phyloP scores from a whole-genome alignment of 2,888 invertebrate species.

The Latrodectus elegans region DNA sequence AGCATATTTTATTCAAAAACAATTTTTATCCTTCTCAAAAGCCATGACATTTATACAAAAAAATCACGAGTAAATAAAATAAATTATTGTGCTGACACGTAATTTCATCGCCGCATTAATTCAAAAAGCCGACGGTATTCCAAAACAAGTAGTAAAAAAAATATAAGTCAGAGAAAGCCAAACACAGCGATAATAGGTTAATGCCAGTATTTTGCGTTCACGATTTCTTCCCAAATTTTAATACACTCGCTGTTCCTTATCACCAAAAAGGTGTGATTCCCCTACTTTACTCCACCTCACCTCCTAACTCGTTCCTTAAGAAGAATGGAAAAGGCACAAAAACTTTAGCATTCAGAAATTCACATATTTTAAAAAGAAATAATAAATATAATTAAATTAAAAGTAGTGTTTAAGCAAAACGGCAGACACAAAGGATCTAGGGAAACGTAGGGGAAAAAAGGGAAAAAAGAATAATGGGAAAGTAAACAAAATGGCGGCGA shows the following conservation, averaged over 20 bases:
- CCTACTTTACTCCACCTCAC: too few species aligned
- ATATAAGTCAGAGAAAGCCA: not conserved
- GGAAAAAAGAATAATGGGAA: slow-evolving; percentile 6
- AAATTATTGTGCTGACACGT: not conserved
- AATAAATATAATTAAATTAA: not conserved
- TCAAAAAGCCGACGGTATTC: not conserved
- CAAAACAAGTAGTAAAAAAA: not conserved
- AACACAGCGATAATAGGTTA: not conserved
- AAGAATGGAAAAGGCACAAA: not conserved
- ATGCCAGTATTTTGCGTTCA: not conserved
- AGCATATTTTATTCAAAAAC: too few species aligned
- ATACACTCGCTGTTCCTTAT: not conserved
- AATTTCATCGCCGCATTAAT: not conserved
- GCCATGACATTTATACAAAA: too few species aligned
- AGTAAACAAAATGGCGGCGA: slow-evolving; percentile 9
- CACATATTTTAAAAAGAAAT: not conserved
- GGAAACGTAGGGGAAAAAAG: slow-evolving; percentile 1
- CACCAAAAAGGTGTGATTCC: not conserved
- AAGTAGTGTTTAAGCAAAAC: not conserved
- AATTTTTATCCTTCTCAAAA: too few species aligned
- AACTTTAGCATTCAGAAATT: not conserved
- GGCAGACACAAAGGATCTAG: not conserved
- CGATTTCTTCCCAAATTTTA: not conserved
- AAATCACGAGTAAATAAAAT: too few species aligned
- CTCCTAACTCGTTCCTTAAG: not conserved